Percentiles rank a stretch among this genome's conserved stretches.
phyloP scores from a whole-genome alignment of 2,113 vertebrate species.

The Scortum barcoo region DNA sequence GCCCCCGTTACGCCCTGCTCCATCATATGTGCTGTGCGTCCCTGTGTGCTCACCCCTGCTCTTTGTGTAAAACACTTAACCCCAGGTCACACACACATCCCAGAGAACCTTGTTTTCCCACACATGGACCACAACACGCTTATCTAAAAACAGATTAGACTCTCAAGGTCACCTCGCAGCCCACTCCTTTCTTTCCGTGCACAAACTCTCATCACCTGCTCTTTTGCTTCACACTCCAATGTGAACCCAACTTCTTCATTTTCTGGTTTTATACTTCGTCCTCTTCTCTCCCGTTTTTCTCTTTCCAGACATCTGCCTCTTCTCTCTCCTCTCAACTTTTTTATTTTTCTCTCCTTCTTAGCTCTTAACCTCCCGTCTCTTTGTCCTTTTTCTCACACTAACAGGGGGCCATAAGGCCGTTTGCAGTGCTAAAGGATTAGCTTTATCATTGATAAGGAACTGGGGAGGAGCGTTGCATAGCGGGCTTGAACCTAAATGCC shows the following conservation, averaged over 20 bases:
- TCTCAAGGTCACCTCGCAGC: slow-evolving; percentile 50
- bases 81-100: slow-evolving; percentile 51
- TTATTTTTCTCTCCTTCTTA: not conserved
- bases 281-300: not conserved
- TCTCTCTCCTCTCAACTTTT: not conserved
- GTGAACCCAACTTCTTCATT: not conserved
- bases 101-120: slow-evolving; percentile 68
- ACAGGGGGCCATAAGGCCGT: slow-evolving; percentile 19
- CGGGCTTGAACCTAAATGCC: slow-evolving; percentile 31
- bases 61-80: slow-evolving; percentile 55
- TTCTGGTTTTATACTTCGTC: not conserved
- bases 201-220: slow-evolving; percentile 36
- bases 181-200: slow-evolving; percentile 22
- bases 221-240: not conserved
- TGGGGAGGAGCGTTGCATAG: not conserved
- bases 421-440: slow-evolving; percentile 55
- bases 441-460: slow-evolving; percentile 69
- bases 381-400: slow-evolving; percentile 58
- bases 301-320: not conserved
- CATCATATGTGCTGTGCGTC: slow-evolving; percentile 12
- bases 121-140: slow-evolving; percentile 61
- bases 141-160: slow-evolving; percentile 72
- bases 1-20: not conserved
- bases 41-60: slow-evolving; percentile 17
- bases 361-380: not conserved